Conservation (phyloP, 2,113 vertebrate genomes). For the Ciconia boyciana region DNA sequence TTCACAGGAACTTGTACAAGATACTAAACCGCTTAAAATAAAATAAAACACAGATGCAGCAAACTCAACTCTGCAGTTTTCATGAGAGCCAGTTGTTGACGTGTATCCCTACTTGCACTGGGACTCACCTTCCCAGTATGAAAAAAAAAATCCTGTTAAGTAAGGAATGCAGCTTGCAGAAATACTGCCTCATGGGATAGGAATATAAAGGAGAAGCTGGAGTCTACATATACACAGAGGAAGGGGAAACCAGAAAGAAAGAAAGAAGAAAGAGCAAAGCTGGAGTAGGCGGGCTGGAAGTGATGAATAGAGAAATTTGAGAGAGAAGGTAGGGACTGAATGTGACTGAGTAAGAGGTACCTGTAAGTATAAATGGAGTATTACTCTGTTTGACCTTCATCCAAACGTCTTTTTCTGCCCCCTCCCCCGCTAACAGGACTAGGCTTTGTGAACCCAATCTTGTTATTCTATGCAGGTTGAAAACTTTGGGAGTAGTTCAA, state of each 20-base stretch:
- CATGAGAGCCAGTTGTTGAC: slow-evolving; percentile 11
- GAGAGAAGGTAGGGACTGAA: neutral
- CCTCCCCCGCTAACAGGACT: neutral
- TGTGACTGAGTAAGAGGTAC: neutral
- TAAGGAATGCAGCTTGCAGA: neutral
- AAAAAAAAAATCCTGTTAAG: neutral
- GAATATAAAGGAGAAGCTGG: neutral
- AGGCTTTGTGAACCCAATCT: neutral
- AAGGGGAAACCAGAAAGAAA: neutral
- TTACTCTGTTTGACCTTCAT: neutral
- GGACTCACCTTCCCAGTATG: neutral
- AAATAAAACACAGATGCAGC: slow-evolving; percentile 12
- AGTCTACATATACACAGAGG: neutral
- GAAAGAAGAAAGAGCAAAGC: neutral
- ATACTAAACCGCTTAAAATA: neutral
- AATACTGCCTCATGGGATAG: neutral
- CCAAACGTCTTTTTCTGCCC: neutral
- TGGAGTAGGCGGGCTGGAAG: neutral
- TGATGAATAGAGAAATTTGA: neutral
- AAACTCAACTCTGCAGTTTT: slow-evolving; percentile 8
- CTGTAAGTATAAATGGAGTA: neutral
- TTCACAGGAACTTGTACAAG: neutral
- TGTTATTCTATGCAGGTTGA: neutral
- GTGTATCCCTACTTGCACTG: slow-evolving; percentile 6
- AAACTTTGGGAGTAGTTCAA: neutral